Evolutionary conservation across 2,113 vertebrate genomes (phyloP), one percentile per base, ranked within the genome.

Genomic region (Coturnix japonica): DNA sequence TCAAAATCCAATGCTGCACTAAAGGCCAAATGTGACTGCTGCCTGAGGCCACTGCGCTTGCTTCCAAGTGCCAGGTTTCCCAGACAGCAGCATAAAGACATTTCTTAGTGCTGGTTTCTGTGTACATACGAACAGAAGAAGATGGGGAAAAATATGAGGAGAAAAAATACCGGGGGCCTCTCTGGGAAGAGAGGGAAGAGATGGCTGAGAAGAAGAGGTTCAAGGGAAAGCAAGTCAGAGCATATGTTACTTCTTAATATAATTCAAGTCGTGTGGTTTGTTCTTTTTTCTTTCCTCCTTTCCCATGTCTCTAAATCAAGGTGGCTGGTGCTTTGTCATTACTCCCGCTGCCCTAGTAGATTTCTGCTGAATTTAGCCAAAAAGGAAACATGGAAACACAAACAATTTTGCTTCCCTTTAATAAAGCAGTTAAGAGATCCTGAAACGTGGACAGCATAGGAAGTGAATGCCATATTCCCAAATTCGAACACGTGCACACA

Each of bases 281-380:
- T 56, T 41, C 26, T 70, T 79, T 70, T 46, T n/a, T 89, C 85
- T 86, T 81, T 35, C 59, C 67, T 80, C 37, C 76, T 87, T 83
- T 44, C 63, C 72, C 73, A 25, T 41, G 59, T 77, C 64, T 82
- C 78, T 87, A 87, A 80, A 89, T 35, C 41, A 51, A 85, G 78
- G 79, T 87, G 64, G 59, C 60, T 92, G 47, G 60, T 89, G 72
- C 53, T 94, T 49, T 72, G n/a, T 63, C 72, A 78, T 74, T 91
- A 75, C 53, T 91, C 56, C 86, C 93, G 51, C 72, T 91, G 75
- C 56, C 76, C 85, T 92, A 10, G 0, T 65, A 69, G 9, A 57
- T 44, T 92, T 91, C 81, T 93, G 79, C 89, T 78, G 89, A 89
- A 87, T 85, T 94, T 91, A 92, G 79, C 79, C 83, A 65, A 75